These are phyloP conservation scores for Oncorhynchus mykiss DNA, from an alignment of 2,113 vertebrate species.

Conservation along the genomic window DNA sequence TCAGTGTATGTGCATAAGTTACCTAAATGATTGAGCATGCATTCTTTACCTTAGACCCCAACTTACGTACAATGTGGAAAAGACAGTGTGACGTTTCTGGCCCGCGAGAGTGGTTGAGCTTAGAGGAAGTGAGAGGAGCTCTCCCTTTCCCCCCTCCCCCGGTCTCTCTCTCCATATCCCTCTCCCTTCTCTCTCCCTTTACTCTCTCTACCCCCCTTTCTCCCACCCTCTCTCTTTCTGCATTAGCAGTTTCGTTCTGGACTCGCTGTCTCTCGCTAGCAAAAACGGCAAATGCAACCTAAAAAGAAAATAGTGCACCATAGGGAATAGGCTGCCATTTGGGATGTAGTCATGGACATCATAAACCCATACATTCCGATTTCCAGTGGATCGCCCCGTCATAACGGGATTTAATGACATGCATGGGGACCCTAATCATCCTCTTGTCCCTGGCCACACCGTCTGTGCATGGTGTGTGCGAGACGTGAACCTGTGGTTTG, in stretches of 20 bases:
- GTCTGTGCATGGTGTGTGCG: conserved; percentile 10
- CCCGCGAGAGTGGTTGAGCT: background rate
- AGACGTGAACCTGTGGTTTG: no score
- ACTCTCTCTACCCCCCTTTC: background rate
- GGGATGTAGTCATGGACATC: background rate
- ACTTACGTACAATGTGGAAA: background rate
- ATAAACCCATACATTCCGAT: no score
- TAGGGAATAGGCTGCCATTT: no score
- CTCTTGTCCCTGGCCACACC: background rate
- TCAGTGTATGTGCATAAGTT: no score
- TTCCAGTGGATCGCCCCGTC: no score
- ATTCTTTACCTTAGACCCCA: no score
- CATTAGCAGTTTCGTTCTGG: background rate
- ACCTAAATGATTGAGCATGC: no score
- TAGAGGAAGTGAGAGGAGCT: background rate
- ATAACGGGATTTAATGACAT: no score
- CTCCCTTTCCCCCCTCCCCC: background rate
- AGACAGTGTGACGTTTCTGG: background rate
- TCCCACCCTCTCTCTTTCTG: background rate
- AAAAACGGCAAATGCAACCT: no score
- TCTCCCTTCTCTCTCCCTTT: background rate
- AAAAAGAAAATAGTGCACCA: no score
- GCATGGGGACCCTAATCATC: background rate
- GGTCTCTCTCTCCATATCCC: background rate
- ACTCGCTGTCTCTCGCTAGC: background rate